A percentile compares a stretch with the other conserved stretches of the same genome.
Evolutionary conservation across 2,888 invertebrate genomes (phyloP).

Genomic region (Acheta domesticus): DNA sequence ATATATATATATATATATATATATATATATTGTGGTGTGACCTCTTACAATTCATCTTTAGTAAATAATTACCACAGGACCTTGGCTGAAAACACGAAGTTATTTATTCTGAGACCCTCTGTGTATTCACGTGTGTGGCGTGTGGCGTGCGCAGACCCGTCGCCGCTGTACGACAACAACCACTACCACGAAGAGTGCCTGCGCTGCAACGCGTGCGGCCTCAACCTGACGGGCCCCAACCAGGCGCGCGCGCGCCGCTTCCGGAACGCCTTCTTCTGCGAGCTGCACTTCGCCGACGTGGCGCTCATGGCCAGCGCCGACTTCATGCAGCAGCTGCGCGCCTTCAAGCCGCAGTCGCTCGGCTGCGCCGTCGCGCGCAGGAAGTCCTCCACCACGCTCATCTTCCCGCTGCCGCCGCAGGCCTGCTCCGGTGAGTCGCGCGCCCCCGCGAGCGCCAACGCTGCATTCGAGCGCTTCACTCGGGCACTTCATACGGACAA

Average conservation of each 20-base stretch:
- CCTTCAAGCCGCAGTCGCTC: slow-evolving; percentile 92
- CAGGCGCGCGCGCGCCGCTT: slow-evolving; percentile 60
- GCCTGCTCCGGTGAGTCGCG: slow-evolving; percentile 78
- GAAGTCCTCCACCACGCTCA: slow-evolving; percentile 89
- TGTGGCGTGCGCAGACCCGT: slow-evolving; percentile 65
- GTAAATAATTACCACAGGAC: no score
- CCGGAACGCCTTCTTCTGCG: slow-evolving; percentile 92
- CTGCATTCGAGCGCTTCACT: no score
- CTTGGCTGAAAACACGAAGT: no score
- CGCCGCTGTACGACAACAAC: slow-evolving; percentile 89
- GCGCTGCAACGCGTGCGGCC: slow-evolving; percentile 91
- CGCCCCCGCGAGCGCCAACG: no score
- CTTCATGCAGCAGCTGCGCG: slow-evolving; percentile 94
- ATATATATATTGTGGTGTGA: no score
- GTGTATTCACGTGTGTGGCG: no score
- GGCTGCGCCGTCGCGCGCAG: slow-evolving; percentile 92
- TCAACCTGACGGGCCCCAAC: slow-evolving; percentile 89
- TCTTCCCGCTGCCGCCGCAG: slow-evolving; percentile 90
- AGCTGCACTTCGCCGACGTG: slow-evolving; percentile 93
- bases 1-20: no score
- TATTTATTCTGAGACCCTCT: no score
- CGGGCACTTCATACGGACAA: no score
- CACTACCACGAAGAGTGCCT: slow-evolving; percentile 97
- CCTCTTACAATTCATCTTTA: no score
- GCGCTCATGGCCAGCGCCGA: slow-evolving; percentile 96